Conservation (phyloP, 2,113 vertebrate genomes). For the Thermophis baileyi region DNA sequence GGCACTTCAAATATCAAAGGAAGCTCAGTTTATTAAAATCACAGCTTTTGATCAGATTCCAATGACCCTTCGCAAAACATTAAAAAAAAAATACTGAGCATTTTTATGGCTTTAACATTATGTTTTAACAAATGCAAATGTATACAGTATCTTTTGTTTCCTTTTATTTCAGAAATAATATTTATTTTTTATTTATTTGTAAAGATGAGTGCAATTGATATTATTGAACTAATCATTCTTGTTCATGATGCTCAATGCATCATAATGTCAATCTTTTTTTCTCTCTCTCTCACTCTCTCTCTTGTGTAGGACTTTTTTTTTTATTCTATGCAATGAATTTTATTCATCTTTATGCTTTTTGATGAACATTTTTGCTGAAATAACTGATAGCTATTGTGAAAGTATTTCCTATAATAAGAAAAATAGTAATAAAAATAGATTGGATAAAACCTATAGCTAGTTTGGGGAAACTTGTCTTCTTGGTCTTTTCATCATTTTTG, state of each 20-base stretch:
- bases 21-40: not conserved
- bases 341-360: slow-evolving; percentile 43
- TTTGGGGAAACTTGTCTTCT: not conserved
- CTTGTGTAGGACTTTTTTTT: slow-evolving; percentile 8
- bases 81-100: not conserved
- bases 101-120: not conserved
- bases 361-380: not conserved
- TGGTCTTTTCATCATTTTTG: not conserved
- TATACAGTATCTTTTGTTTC: not conserved
- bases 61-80: not conserved
- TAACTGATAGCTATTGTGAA: not conserved
- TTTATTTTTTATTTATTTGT: not conserved
- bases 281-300: slow-evolving; percentile 40
- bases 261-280: slow-evolving; percentile 8
- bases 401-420: slow-evolving; percentile 2
- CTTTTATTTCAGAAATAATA: not conserved
- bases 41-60: not conserved
- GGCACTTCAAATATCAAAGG: not conserved
- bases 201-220: not conserved
- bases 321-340: not conserved
- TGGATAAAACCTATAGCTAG: not conserved
- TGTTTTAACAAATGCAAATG: not conserved
- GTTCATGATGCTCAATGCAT: not conserved
- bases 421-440: slow-evolving; percentile 31
- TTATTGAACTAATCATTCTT: not conserved